Conservation (phyloP, 2,888 invertebrate species). For the Theretra japonica region DNA sequence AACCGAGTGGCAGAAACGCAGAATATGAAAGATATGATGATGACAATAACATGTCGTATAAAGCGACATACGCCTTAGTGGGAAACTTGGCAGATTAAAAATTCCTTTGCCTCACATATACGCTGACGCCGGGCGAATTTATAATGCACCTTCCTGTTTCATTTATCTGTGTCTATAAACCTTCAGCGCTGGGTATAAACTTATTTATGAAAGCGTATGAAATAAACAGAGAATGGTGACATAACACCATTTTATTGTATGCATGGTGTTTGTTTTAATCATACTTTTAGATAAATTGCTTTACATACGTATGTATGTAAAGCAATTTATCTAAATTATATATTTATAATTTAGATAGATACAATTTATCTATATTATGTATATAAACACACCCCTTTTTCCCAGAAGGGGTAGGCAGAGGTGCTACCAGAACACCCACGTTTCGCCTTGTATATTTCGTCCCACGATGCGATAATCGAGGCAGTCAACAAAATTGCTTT, state of each 20-base stretch:
- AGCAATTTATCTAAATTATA: too few species aligned
- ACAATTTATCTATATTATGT: too few species aligned
- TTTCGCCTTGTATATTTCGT: too few species aligned
- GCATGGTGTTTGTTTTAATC: background rate
- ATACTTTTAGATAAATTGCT: too few species aligned
- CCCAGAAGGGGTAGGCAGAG: too few species aligned
- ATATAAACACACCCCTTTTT: too few species aligned
- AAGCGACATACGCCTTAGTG: conserved; percentile 44
- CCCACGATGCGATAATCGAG: too few species aligned
- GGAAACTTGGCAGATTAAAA: conserved; percentile 63
- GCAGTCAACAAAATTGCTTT: too few species aligned
- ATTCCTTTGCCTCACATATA: conserved; percentile 56
- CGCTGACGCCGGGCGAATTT: conserved; percentile 56
- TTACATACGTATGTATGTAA: too few species aligned
- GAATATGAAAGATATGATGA: conserved; percentile 32
- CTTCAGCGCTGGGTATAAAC: conserved; percentile 5
- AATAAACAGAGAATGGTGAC: background rate
- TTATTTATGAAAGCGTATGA: conserved; percentile 11
- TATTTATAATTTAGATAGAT: too few species aligned
- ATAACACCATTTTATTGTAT: background rate
- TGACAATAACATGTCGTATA: conserved; percentile 34
- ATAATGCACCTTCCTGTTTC: conserved; percentile 47
- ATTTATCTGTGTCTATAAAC: conserved; percentile 25
- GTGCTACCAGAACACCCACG: too few species aligned
- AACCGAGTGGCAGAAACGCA: conserved; percentile 31